Evolutionary conservation across 2,888 invertebrate genomes (phyloP).

Genomic region (Heliconius ismenius): DNA sequence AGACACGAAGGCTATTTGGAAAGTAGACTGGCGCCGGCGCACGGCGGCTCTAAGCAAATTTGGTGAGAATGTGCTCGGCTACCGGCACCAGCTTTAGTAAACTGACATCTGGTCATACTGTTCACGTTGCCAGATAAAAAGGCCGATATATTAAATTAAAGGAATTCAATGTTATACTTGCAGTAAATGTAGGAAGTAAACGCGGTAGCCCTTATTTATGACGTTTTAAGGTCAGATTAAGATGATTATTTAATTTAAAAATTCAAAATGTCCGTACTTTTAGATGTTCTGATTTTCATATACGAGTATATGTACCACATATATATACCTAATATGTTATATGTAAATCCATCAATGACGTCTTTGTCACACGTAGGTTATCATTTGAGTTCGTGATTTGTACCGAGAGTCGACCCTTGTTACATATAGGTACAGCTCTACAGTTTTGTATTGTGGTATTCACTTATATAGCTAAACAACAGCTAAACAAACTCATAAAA

Average conservation of each 20-base stretch:
- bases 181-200: slow-evolving; percentile 18
- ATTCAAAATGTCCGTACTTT: not conserved
- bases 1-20: slow-evolving; percentile 79
- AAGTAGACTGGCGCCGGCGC: slow-evolving; percentile 76
- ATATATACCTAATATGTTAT: slow-evolving; percentile 17
- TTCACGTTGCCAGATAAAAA: slow-evolving; percentile 14
- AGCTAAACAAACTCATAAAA: slow-evolving; percentile 27
- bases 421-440: slow-evolving; percentile 29
- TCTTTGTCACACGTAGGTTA: slow-evolving; percentile 48
- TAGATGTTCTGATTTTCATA: not conserved
- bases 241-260: not conserved
- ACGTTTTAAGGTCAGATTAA: slow-evolving; percentile 13
- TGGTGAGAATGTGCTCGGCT: slow-evolving; percentile 60
- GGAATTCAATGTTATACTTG: not conserved
- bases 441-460: slow-evolving; percentile 34
- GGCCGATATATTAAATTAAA: not conserved
- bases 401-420: slow-evolving; percentile 44
- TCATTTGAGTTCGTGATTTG: slow-evolving; percentile 44
- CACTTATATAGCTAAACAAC: slow-evolving; percentile 25
- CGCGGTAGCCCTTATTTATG: not conserved
- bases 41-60: slow-evolving; percentile 69
- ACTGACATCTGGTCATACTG: slow-evolving; percentile 33
- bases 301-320: slow-evolving; percentile 8
- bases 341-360: slow-evolving; percentile 41
- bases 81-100: slow-evolving; percentile 42